Conservation (phyloP, 1,140 invertebrate species). For the Hypsibius dujardini region DNA sequence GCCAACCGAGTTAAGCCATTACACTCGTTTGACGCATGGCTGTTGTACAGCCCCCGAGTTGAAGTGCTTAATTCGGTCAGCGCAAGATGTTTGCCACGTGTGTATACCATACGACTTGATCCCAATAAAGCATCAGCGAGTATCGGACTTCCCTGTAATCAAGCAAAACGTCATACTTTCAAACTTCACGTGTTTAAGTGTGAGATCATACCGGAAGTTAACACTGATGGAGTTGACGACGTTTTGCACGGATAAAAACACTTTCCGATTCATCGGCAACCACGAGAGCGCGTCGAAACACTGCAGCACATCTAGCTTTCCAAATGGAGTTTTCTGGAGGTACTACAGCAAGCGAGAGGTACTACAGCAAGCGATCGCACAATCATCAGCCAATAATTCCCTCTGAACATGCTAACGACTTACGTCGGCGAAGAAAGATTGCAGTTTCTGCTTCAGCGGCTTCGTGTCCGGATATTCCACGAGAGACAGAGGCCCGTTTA, state of each 20-base stretch:
- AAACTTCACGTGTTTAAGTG: neutral
- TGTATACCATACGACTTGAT: neutral
- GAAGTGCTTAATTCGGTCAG: no score
- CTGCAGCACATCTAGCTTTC: neutral
- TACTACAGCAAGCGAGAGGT: neutral
- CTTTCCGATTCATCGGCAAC: neutral
- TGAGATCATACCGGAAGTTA: neutral
- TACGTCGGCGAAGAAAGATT: neutral
- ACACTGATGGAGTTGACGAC: neutral
- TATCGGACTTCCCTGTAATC: neutral
- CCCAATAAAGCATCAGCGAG: neutral
- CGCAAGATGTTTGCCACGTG: no score
- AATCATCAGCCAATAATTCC: no score
- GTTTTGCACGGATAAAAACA: neutral
- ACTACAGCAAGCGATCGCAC: no score
- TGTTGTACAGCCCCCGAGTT: no score
- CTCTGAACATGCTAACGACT: neutral
- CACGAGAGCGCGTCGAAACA: neutral
- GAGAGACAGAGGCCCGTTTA: no score
- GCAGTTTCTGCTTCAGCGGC: neutral
- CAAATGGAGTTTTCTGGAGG: neutral
- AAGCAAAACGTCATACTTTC: no score
- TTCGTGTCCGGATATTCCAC: no score
- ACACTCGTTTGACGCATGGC: no score
- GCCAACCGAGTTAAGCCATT: no score